Evolutionary conservation across 2,888 invertebrate genomes (phyloP).

Genomic region (Scelioninae gen. 2): DNA sequence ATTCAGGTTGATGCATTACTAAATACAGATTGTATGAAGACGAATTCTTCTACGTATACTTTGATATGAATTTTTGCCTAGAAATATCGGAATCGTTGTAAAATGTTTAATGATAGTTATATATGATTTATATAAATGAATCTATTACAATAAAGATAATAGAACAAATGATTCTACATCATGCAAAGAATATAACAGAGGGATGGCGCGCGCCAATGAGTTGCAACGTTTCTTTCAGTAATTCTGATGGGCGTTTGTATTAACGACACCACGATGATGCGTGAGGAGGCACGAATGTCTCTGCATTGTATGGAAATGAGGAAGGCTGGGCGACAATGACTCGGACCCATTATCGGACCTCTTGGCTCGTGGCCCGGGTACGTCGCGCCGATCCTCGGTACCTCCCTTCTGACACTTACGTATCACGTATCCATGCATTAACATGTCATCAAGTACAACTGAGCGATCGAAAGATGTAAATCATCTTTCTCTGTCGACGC

Average conservation of each 20-base stretch:
- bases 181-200: constrained; percentile 52
- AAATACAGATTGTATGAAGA: no score
- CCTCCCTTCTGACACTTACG: constrained; percentile 64
- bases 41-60: no score
- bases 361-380: constrained; percentile 66
- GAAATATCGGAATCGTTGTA: no score
- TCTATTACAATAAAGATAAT: no score
- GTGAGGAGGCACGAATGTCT: constrained; percentile 68
- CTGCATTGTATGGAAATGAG: constrained; percentile 75
- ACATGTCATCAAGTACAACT: constrained; percentile 69
- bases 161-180: constrained; percentile 27
- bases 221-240: constrained; percentile 64
- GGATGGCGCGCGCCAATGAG: constrained; percentile 60
- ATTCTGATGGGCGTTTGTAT: constrained; percentile 71
- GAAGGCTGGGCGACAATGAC: constrained; percentile 75
- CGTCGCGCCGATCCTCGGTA: constrained; percentile 48
- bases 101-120: no score
- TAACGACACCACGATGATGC: constrained; percentile 71
- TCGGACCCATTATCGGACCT: constrained; percentile 61
- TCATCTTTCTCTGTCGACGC: constrained; percentile 61
- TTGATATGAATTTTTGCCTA: no score
- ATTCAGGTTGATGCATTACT: no score
- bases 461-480: constrained; percentile 63
- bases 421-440: constrained; percentile 70
- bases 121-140: no score